Evolutionary conservation across 2,113 vertebrate genomes (phyloP), one percentile per base, ranked within the genome.

Genomic region (Grallaria varia): DNA sequence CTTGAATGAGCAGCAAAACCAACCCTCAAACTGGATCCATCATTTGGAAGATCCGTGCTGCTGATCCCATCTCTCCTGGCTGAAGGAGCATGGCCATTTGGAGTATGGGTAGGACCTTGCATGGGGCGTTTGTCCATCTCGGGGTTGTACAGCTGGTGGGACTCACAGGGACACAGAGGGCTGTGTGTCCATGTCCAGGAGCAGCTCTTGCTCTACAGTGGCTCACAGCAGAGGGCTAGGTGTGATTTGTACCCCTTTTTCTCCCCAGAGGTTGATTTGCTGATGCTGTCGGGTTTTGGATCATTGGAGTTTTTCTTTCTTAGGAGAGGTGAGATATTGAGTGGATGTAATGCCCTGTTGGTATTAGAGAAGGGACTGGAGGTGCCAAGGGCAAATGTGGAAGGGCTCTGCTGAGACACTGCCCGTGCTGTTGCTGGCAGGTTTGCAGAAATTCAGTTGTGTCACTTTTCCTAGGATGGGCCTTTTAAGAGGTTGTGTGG

Each of bases 1-100:
- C 88, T 97, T 96, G 96, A 96, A 94, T 95, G 85, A 96, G 95
- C 96, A 84, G 60, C 83, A 88, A 74, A 94, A 44, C 56, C 89
- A 96, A 27, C 71, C 91, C 74, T 89, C 39, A 45, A 84, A 60
- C 44, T 93, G 95, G 79, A 40, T 93, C 79, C 95, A 88, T 85
- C 59, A 2, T 33, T 91, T 35, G 75, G 85, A 90, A 77, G 79
- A 33, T 58, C 20, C 0, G 4, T 85, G 82, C 87, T 88, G 91
- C 81, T 83, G 77, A 8, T 81, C 84, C 68, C 13, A 6, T 62
- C 53, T 79, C 58, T 52, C 24, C 72, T 74, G 87, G 47, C 75
- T 83, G 91, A 31, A 79, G 87, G 58, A 87, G 5, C 39, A 1
- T 12, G 92, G 68, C 80, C 1, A 0, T 49, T 37, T 44, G 62